These are phyloP conservation scores for Ceyx margarethae DNA, from an alignment of 2,113 vertebrate species.

Conservation along the genomic window DNA sequence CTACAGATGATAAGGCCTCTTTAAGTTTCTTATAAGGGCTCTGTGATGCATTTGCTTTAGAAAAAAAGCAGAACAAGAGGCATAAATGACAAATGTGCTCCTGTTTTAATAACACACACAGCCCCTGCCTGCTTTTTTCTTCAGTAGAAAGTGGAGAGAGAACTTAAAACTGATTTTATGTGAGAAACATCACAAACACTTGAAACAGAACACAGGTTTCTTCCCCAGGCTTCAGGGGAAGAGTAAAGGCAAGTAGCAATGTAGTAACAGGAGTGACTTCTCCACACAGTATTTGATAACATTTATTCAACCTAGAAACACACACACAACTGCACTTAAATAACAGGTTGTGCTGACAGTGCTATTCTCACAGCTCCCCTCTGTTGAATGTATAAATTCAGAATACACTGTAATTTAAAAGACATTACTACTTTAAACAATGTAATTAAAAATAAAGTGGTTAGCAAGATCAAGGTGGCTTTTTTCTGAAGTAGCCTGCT, in stretches of 20 bases:
- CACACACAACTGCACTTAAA: background rate
- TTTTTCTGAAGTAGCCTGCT: background rate
- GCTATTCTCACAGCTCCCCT: background rate
- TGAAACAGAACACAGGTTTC: background rate
- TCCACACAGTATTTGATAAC: background rate
- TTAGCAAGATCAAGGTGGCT: background rate
- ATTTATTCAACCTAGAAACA: background rate
- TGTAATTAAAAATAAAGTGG: background rate
- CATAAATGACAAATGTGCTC: background rate
- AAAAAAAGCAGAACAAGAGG: background rate
- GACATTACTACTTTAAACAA: background rate
- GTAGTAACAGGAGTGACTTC: background rate
- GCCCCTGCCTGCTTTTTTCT: background rate
- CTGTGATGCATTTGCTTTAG: conserved; percentile 88
- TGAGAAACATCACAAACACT: background rate
- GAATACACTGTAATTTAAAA: background rate
- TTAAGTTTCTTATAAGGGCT: conserved; percentile 98
- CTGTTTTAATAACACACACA: background rate
- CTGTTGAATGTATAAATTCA: background rate
- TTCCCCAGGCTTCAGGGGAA: background rate
- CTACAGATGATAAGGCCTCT: conserved; percentile 95
- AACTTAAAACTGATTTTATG: background rate
- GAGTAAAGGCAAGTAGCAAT: background rate
- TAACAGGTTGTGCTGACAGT: background rate
- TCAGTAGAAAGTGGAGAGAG: background rate